phyloP scores from a whole-genome alignment of 2,797 vertebrate genomes.

The Rousettus madagascariensis region DNA sequence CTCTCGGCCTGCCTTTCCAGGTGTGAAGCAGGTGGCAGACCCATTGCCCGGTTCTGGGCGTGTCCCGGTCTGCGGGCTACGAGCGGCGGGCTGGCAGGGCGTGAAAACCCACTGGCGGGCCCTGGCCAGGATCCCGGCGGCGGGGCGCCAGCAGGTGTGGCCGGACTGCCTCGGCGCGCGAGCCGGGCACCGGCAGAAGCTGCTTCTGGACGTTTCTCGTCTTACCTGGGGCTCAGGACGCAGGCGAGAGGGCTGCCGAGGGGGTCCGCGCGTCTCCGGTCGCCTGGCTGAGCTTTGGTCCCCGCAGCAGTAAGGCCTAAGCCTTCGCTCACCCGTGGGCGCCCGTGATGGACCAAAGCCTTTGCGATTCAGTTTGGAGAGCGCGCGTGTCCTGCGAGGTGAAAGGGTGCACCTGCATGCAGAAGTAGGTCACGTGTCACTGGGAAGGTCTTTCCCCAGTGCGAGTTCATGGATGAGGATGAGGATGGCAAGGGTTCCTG shows the following conservation, averaged over 20 bases:
- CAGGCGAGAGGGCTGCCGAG: neutral
- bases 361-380: neutral
- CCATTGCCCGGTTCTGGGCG: neutral
- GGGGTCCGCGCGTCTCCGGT: neutral
- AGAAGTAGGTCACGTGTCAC: neutral
- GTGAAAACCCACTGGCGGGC: neutral
- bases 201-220: neutral
- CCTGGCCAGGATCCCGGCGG: rapidly evolving
- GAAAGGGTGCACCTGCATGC: neutral
- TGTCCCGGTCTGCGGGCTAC: neutral
- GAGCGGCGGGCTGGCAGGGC: neutral
- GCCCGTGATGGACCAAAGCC: neutral
- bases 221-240: neutral
- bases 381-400: neutral
- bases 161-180: neutral
- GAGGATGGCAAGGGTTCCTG: neutral
- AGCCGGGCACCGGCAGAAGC: neutral
- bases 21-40: neutral
- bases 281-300: neutral
- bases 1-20: neutral
- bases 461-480: neutral
- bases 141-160: neutral
- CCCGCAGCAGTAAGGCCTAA: neutral
- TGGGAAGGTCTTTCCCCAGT: neutral
- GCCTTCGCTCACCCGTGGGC: neutral